Conservation (phyloP, 2,797 vertebrate species). For the Synanceia verrucosa region DNA sequence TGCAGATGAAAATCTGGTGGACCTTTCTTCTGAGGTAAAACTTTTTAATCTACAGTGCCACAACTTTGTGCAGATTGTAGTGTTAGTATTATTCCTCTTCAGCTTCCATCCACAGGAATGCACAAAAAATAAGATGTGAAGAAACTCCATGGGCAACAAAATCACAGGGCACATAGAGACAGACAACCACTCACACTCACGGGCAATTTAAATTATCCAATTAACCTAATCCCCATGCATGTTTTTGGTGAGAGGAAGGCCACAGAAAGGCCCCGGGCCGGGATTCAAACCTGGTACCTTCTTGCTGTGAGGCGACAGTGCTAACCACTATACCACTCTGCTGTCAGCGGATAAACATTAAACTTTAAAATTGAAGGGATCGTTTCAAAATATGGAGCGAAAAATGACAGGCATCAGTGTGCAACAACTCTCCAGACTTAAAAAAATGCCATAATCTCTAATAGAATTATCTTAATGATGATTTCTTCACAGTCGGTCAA, state of each 20-base stretch:
- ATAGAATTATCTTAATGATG: background rate
- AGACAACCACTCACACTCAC: no score
- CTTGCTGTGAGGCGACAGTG: no score
- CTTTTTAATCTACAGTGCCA: background rate
- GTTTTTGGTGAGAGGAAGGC: no score
- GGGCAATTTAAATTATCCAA: no score
- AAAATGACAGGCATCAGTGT: background rate
- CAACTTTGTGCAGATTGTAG: background rate
- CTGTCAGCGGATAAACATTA: background rate
- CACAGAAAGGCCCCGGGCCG: no score
- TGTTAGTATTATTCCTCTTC: background rate
- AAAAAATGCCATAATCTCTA: background rate
- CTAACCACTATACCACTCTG: no score
- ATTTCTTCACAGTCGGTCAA: background rate
- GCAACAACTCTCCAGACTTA: background rate
- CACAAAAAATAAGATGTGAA: background rate
- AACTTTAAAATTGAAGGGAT: constrained; percentile 5
- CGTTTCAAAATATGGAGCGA: constrained; percentile 2
- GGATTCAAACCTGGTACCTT: no score
- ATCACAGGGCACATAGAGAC: no score
- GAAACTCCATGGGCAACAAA: background rate
- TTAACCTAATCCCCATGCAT: no score
- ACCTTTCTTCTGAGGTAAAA: constrained; percentile 78
- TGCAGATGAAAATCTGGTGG: constrained; percentile 80
- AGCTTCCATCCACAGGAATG: background rate